Conservation (phyloP, 2,113 vertebrate genomes). For the Lates calcarifer region DNA sequence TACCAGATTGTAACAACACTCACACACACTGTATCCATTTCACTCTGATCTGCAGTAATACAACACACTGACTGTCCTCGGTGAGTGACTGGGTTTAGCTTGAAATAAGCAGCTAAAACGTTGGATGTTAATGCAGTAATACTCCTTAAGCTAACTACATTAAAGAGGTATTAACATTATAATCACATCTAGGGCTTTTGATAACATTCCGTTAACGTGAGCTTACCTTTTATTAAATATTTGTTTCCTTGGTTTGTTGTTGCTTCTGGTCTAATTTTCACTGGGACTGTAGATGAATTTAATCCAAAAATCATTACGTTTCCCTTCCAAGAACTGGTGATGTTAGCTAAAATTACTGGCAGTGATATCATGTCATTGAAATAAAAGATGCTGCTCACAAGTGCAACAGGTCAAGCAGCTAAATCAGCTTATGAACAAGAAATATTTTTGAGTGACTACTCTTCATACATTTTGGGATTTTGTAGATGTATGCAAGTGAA, state of each 20-base stretch:
- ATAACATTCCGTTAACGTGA: background rate
- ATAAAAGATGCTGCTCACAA: no score
- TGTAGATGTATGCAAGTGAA: no score
- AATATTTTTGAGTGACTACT: no score
- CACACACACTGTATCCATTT: background rate
- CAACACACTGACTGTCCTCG: background rate
- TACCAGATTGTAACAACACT: background rate
- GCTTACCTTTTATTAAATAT: no score
- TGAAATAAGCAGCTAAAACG: background rate
- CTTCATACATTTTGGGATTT: no score
- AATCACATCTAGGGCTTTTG: background rate
- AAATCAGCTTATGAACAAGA: no score
- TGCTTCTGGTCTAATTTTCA: background rate
- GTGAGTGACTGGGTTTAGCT: background rate
- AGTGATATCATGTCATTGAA: background rate
- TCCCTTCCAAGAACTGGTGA: no score
- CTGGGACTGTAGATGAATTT: background rate
- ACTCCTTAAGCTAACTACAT: background rate
- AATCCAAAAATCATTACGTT: background rate
- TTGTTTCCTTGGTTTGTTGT: background rate
- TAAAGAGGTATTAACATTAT: background rate
- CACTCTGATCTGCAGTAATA: background rate
- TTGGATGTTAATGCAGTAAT: background rate
- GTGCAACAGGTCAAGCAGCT: no score
- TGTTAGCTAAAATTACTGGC: no score